A percentile compares a stretch with the other conserved stretches of the same genome.
Evolutionary conservation across 2,797 vertebrate genomes (phyloP).

Genomic region (Lithobates pipiens): DNA sequence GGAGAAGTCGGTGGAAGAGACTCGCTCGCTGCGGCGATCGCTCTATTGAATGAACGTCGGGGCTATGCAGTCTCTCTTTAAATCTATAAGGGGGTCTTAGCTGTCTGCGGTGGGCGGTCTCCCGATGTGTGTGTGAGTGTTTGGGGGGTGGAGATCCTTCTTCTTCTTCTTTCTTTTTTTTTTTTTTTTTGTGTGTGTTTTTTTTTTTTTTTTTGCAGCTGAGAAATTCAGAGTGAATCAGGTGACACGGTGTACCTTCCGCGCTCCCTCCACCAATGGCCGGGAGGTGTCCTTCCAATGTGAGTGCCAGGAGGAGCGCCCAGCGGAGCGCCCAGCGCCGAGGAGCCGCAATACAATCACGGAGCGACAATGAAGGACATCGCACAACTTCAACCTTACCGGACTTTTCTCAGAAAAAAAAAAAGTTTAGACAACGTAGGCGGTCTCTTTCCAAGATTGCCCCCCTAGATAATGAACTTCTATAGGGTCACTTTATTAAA

Average conservation of each 20-base stretch:
- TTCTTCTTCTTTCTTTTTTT: background rate
- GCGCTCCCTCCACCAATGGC: slow-evolving; percentile 64
- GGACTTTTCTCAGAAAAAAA: slow-evolving; percentile 43
- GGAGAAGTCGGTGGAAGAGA: background rate
- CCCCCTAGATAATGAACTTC: slow-evolving; percentile 80
- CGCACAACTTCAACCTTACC: slow-evolving; percentile 31
- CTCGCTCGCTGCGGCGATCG: slow-evolving; percentile 76
- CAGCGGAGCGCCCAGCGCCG: no score
- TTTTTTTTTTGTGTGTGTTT: background rate
- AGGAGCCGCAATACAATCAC: background rate
- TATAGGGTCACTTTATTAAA: slow-evolving; percentile 74
- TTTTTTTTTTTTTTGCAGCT: background rate
- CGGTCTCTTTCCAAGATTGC: slow-evolving; percentile 75
- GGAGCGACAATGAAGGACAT: background rate
- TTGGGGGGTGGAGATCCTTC: slow-evolving; percentile 91
- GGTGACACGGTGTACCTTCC: slow-evolving; percentile 90
- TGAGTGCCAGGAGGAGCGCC: slow-evolving; percentile 59
- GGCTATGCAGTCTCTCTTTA: slow-evolving; percentile 98
- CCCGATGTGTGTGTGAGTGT: slow-evolving; percentile 78
- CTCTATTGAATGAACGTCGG: slow-evolving; percentile 98
- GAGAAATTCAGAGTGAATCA: slow-evolving; percentile 92
- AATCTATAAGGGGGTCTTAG: slow-evolving; percentile 99
- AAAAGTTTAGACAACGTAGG: slow-evolving; percentile 74
- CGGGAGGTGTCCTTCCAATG: slow-evolving; percentile 66
- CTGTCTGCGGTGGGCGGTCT: slow-evolving; percentile 98